These are phyloP conservation scores for Montipora sp. DNA, from an alignment of 64 coral and sea anemone genomes.

Conservation along the genomic window DNA sequence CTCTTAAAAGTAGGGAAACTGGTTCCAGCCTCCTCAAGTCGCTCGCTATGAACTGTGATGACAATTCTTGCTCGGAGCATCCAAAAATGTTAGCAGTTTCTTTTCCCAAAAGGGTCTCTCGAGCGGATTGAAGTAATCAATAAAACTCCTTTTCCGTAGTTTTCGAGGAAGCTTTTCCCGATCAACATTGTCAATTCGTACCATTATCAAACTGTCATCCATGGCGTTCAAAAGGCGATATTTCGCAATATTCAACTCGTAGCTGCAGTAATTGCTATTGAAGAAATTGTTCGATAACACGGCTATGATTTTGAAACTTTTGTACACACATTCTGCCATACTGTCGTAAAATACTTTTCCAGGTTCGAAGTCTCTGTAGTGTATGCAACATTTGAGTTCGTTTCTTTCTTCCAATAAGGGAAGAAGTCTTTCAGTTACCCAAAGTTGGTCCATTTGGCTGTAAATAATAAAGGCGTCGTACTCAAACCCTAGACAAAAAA, in stretches of 20 bases:
- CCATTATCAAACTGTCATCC: slow-evolving; percentile 36
- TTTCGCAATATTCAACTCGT: slow-evolving; percentile 45
- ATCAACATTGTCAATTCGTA: slow-evolving; percentile 38
- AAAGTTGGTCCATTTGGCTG: slow-evolving; percentile 12
- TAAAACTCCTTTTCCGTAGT: slow-evolving; percentile 49
- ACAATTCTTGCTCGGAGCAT: not conserved
- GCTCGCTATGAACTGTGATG: too few species aligned
- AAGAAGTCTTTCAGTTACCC: slow-evolving; percentile 21
- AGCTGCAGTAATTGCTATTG: slow-evolving; percentile 49
- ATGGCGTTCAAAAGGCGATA: slow-evolving; percentile 33
- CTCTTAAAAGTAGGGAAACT: too few species aligned
- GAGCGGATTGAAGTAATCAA: slow-evolving; percentile 13
- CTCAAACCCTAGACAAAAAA: not conserved
- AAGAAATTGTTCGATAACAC: slow-evolving; percentile 58
- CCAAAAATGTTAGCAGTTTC: not conserved
- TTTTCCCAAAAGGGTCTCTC: slow-evolving; percentile 41
- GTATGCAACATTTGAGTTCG: slow-evolving; percentile 38
- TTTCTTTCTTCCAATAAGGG: slow-evolving; percentile 38
- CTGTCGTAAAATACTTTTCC: slow-evolving; percentile 38
- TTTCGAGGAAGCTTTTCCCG: slow-evolving; percentile 18
- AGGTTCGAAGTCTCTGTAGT: slow-evolving; percentile 65
- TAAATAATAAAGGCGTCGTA: slow-evolving; percentile 60
- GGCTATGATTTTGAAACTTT: slow-evolving; percentile 56
- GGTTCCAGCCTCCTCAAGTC: too few species aligned
- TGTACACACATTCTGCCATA: slow-evolving; percentile 62